Evolutionary conservation across 2,888 invertebrate species (phyloP).

Genomic region (Eustalomyia histrio): DNA sequence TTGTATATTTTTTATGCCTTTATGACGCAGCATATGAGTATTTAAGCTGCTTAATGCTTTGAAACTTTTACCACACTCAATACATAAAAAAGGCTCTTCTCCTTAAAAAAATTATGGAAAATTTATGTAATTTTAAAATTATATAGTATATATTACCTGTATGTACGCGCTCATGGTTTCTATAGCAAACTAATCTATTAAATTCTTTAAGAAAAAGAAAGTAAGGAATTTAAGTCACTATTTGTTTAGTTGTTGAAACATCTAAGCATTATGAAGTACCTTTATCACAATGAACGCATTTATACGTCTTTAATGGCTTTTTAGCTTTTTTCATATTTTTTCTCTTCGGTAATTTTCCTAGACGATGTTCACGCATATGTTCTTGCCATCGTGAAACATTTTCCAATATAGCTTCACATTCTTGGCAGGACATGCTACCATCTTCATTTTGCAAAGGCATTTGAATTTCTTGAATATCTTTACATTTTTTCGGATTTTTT

Average conservation of each 20-base stretch:
- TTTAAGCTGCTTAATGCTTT: not conserved
- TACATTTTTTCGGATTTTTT: not conserved
- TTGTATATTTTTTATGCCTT: slow-evolving; percentile 5
- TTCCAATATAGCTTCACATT: slow-evolving; percentile 2
- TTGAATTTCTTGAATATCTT: not conserved
- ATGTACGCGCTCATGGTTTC: not conserved
- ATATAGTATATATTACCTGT: not conserved
- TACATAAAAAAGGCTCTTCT: slow-evolving; percentile 1
- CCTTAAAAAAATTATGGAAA: not conserved
- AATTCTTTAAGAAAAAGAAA: not conserved
- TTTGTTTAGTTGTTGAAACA: not conserved
- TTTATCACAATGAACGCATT: slow-evolving; percentile 24
- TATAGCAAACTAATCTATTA: too few relatives aligned
- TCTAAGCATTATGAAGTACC: not conserved
- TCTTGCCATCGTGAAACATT: not conserved
- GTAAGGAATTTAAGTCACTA: not conserved
- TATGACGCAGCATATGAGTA: slow-evolving; percentile 11
- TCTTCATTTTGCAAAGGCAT: not conserved
- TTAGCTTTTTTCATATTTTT: not conserved
- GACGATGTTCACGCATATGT: slow-evolving; percentile 14
- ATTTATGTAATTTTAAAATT: not conserved
- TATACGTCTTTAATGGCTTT: slow-evolving; percentile 10
- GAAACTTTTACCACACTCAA: slow-evolving; percentile 7
- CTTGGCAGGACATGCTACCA: not conserved
- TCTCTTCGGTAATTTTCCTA: not conserved